Conservation (phyloP, 37 sponge, comb jelly and placozoan genomes). For the Spongilla lacustris region DNA sequence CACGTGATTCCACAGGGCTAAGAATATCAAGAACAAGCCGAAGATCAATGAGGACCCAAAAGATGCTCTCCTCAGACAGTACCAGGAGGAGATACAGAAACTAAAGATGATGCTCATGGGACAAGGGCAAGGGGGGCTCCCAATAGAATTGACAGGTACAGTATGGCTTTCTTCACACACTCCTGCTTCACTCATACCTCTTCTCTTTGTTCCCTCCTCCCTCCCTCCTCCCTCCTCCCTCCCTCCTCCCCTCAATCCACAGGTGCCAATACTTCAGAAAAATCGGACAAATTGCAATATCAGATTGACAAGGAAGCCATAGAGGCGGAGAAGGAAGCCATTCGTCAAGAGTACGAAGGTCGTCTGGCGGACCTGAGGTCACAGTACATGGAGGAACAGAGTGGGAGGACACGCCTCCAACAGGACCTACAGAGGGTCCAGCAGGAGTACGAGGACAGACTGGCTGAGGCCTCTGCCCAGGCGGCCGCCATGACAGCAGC, state of each 20-base stretch:
- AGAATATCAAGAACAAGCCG: constrained; percentile 99
- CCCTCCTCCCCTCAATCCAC: not conserved
- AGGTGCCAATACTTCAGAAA: not conserved
- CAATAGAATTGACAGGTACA: not conserved
- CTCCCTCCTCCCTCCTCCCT: not conserved
- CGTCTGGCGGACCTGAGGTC: constrained; percentile 69
- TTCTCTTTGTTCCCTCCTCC: not conserved
- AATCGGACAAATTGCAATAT: not conserved
- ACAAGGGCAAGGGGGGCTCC: constrained; percentile 6
- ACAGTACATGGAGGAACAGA: constrained; percentile 75
- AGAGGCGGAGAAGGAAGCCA: constrained; percentile 50
- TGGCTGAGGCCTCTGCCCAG: not conserved
- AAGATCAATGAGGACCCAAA: constrained; percentile 97
- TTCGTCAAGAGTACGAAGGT: constrained; percentile 77
- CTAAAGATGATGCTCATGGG: constrained; percentile 90
- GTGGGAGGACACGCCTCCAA: constrained; percentile 60
- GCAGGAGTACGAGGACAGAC: constrained; percentile 14
- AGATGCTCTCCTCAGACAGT: constrained; percentile 94
- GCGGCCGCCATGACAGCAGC: not conserved
- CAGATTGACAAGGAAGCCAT: not conserved
- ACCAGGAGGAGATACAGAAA: constrained; percentile 89
- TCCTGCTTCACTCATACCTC: not conserved
- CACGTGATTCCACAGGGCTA: constrained; percentile 58
- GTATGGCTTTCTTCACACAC: too few species aligned
- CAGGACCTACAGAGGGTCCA: constrained; percentile 63